Evolutionary conservation across 2,888 invertebrate species (phyloP), one percentile per base, ranked within the genome.

Genomic region (Phyllotreta cruciferae): DNA sequence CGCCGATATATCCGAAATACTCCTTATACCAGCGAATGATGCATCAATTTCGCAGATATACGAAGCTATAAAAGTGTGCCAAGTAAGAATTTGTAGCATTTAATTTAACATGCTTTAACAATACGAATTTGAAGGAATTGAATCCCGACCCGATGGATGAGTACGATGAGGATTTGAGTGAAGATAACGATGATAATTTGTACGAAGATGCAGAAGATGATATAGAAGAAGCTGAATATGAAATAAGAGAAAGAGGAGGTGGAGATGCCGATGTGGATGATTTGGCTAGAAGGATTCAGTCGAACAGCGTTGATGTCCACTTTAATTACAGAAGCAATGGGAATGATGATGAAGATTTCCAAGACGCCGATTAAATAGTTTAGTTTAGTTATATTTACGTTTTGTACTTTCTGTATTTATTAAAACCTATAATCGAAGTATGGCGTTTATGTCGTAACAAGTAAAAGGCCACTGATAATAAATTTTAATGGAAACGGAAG

Each of bases 141-240:
- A 91, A 94, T 83, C 93, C 93, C 2, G 92, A 93, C 79, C 89
- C 90, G 8, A 84, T 85, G 41, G 89, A 91, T 69, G 83, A 74
- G 37, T 90, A 91, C 74, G 81, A 81, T 24, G 56, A 54, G 13
- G 54, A 54, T 13, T 44, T 56, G 37, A 64, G 61, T 47, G 52
- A 45, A 10, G 82, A 83, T 69, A 83, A 84, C 72, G 83, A 84
- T 66, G 81, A 83, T 67, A 80, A 82, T 69, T 78, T 83, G 7
- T 77, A 73, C 68, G 74, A 70, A 39, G 78, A 78, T 71, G 78
- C 78, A 11, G 78, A 77, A 72, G 83, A 84, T 71, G 82, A 82
- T 49, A 81, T 82, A 71, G 79, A 78, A 14, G 82, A 81, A 66
- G 83, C 81, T 37, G 74, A 76, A 58, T 72, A 73, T 70, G 67